These are phyloP conservation scores for Gobio gobio DNA, from an alignment of 2,113 vertebrate genomes.

Conservation along the genomic window DNA sequence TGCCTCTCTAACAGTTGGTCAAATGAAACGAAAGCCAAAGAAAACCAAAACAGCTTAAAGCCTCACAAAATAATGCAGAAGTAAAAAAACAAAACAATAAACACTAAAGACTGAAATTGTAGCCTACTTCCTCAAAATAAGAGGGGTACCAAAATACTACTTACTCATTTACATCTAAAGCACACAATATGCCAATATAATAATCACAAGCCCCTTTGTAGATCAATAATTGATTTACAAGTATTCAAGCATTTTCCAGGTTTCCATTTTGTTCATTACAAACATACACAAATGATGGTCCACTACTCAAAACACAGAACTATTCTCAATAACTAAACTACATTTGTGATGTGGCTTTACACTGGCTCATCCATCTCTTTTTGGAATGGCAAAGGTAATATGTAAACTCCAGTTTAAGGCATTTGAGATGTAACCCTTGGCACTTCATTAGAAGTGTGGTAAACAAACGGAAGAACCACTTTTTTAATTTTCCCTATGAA, in stretches of 20 bases:
- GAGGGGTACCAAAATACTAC: constrained; percentile 25
- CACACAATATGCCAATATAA: constrained; percentile 61
- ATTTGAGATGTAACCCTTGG: constrained; percentile 70
- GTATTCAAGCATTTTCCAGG: constrained; percentile 84
- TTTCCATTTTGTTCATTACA: constrained; percentile 70
- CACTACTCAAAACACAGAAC: constrained; percentile 54
- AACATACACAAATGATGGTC: constrained; percentile 45
- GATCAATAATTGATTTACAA: constrained; percentile 69
- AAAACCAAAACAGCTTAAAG: not conserved
- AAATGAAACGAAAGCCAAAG: not conserved
- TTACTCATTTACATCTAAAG: constrained; percentile 51
- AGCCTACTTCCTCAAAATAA: constrained; percentile 32
- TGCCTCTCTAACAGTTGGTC: not conserved
- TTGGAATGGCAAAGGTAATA: constrained; percentile 58
- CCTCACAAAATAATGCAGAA: not conserved
- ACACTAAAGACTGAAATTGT: not conserved
- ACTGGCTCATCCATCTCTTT: constrained; percentile 59
- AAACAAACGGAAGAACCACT: constrained; percentile 48
- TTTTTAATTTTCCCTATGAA: constrained; percentile 47
- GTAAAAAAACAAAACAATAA: not conserved
- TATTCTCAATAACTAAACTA: constrained; percentile 42
- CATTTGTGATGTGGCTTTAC: constrained; percentile 47
- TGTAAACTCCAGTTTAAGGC: constrained; percentile 74
- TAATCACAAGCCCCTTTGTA: constrained; percentile 67
- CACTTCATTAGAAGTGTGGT: constrained; percentile 60